Evolutionary conservation across 1,140 invertebrate genomes (phyloP), one percentile per base, ranked within the genome.

Genomic region (Teleogryllus occipitalis): DNA sequence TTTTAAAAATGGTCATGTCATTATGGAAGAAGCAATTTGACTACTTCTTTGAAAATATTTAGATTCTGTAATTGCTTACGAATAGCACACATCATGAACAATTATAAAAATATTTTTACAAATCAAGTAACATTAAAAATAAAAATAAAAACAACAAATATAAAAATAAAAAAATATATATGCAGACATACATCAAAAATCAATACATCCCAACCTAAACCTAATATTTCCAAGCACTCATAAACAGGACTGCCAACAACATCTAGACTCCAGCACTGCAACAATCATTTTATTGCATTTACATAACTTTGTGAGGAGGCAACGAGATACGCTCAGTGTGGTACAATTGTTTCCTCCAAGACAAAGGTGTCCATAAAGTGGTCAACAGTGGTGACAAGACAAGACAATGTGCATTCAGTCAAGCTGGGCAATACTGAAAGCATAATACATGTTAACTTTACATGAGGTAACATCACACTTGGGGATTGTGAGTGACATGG

Each of bases 361-460:
- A 79, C 78, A 74, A 77, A 82, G 80, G 81, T 82, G 81, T 82
- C 81, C 81, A 82, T 82, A 82, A 82, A 81, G 81, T 81, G 80
- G 75, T 80, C 74, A 48, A 80, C 78, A 78, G 77, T 78, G 78
- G 77, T 39, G 73, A 76, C 73, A 47, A 47, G 76, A 81, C 81
- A 81, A 75, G 74, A 77, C 73, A 78, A 27, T 81, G 79, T 81
- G 81, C 79, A 81, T 81, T 81, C 76, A 74, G 77, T 78, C 47
- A 77, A 81, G 76, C 81, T 77, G 75, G 77, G 72, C 47, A 81
- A 77, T 80, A 81, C 81, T 78, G 49, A 81, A 80, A 79, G 78
- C 78, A 81, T 39, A 81, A 81, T 74, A 80, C 79, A 79, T 74
- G 76, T 81, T 77, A 75, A 78, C 54, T 81, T 77, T 49, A 81